Conservation (phyloP, 2,797 vertebrate genomes). For the Huso huso region DNA sequence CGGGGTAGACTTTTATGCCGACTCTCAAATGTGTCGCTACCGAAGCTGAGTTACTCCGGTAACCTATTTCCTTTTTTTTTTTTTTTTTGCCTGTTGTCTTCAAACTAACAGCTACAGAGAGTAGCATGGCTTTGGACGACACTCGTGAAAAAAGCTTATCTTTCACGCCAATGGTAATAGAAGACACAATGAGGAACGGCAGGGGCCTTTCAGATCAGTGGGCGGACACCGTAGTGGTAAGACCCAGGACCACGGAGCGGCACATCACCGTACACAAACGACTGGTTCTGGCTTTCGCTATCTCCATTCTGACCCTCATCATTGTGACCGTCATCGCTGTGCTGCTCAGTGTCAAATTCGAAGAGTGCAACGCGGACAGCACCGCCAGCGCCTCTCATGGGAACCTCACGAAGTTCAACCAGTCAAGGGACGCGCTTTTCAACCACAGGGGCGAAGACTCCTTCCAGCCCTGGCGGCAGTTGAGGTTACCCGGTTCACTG, state of each 20-base stretch:
- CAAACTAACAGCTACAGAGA: constrained; percentile 25
- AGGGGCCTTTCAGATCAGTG: constrained; percentile 77
- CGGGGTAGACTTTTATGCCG: constrained; percentile 7
- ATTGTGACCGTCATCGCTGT: constrained; percentile 79
- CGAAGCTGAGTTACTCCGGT: constrained; percentile 21
- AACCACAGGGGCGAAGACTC: constrained; percentile 38
- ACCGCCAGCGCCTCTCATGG: constrained; percentile 37
- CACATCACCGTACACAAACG: constrained; percentile 82
- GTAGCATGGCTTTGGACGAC: constrained; percentile 61
- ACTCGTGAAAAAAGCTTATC: constrained; percentile 49
- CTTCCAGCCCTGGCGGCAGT: constrained; percentile 69
- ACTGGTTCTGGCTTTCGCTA: constrained; percentile 78
- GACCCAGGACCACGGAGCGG: constrained; percentile 80
- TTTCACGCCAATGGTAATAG: constrained; percentile 65
- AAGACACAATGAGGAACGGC: constrained; percentile 74
- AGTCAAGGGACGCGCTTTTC: constrained; percentile 38
- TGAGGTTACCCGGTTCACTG: constrained; percentile 67
- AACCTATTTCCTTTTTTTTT: background rate
- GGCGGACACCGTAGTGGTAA: constrained; percentile 72
- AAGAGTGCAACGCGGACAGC: constrained; percentile 61
- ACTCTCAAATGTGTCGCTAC: constrained; percentile 10
- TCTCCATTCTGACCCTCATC: constrained; percentile 83
- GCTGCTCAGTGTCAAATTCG: constrained; percentile 75
- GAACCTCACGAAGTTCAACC: constrained; percentile 43
- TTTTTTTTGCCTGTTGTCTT: constrained; percentile 2